A percentile compares a stretch with the other conserved stretches of the same genome.
Conservation (phyloP, 1,140 invertebrate species). For the Hestina assimilis region DNA sequence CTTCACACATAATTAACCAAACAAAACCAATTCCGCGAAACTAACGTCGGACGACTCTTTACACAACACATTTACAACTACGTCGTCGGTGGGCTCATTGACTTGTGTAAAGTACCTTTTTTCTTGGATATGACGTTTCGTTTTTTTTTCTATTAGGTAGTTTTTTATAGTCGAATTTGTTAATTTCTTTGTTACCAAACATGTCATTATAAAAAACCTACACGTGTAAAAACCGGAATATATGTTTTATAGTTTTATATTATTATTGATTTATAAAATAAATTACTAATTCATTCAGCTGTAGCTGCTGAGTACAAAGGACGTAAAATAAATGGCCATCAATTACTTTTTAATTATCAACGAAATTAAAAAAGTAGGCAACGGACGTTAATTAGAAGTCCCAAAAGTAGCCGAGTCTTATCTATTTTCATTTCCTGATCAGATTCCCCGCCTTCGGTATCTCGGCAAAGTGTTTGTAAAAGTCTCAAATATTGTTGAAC, state of each 20-base stretch:
- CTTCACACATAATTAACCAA: conserved; percentile 41
- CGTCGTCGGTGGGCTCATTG: conserved; percentile 21
- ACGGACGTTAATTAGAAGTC: conserved; percentile 7
- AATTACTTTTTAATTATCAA: not conserved
- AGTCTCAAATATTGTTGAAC: not conserved
- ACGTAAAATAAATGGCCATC: conserved; percentile 1
- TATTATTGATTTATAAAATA: not conserved
- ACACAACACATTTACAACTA: conserved; percentile 53
- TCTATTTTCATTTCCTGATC: conserved; percentile 1
- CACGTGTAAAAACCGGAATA: not conserved
- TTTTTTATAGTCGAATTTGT: not conserved
- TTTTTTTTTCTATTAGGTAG: not conserved
- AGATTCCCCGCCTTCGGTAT: not conserved
- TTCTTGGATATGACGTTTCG: not conserved
- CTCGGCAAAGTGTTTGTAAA: not conserved
- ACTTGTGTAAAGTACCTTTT: conserved; percentile 30
- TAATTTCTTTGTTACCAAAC: not conserved
- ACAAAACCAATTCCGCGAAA: conserved; percentile 57
- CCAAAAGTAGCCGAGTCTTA: not conserved
- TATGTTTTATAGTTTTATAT: not conserved
- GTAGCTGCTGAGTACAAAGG: not conserved
- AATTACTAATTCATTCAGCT: not conserved
- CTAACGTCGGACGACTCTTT: conserved; percentile 47
- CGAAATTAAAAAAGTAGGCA: not conserved
- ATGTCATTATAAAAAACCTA: not conserved